Conservation (phyloP, 2,797 vertebrate species). For the Yasuhikotakia modesta region DNA sequence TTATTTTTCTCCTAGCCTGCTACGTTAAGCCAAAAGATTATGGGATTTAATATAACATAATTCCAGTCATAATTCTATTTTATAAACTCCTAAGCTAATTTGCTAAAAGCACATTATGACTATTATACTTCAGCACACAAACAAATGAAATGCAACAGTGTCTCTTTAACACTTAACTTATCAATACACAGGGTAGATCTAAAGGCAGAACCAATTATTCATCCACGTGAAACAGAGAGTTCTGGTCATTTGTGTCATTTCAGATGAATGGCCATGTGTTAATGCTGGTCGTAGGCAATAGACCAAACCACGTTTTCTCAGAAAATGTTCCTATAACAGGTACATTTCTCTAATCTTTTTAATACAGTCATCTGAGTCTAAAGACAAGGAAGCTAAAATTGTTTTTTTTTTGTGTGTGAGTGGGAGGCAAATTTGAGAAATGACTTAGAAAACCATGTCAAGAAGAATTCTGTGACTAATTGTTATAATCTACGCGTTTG, state of each 20-base stretch:
- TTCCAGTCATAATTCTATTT: conserved; percentile 18
- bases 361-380: neutral
- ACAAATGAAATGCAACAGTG: conserved; percentile 12
- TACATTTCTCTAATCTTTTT: neutral
- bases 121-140: conserved; percentile 8
- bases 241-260: no score
- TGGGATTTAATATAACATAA: conserved; percentile 37
- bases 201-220: neutral
- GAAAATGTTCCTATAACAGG: conserved; percentile 2
- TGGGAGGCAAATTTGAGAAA: conserved; percentile 31
- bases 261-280: no score
- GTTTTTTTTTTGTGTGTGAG: conserved; percentile 2
- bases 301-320: conserved; percentile 7
- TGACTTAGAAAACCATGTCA: conserved; percentile 52
- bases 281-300: neutral
- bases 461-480: conserved; percentile 55
- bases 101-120: conserved; percentile 16
- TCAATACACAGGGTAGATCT: neutral
- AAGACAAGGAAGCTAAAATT: neutral
- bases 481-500: conserved; percentile 5
- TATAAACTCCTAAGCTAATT: conserved; percentile 33
- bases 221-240: neutral
- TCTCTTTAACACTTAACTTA: neutral
- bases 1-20: conserved; percentile 64
- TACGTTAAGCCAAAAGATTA: conserved; percentile 31